phyloP scores from a whole-genome alignment of 2,113 vertebrate species.

The Aleadryas rufinucha region DNA sequence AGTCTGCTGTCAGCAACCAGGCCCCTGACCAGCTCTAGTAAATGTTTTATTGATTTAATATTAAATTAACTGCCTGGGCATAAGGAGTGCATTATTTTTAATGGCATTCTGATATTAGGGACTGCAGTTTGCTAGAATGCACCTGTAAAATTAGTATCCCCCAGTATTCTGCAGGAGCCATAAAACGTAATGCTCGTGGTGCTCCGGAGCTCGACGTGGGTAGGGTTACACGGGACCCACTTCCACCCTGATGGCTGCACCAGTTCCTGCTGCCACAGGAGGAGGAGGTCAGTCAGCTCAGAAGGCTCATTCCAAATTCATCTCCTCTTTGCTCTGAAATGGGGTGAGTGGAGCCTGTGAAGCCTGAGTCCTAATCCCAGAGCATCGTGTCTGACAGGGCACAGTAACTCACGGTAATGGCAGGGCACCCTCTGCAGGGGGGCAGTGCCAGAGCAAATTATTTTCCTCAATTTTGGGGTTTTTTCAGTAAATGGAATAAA shows the following conservation, averaged over 20 bases:
- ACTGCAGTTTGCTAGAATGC: constrained; percentile 67
- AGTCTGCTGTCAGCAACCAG: constrained; percentile 72
- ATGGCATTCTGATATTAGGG: constrained; percentile 63
- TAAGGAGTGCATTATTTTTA: constrained; percentile 71
- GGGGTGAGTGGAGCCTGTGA: background rate
- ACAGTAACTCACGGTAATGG: background rate
- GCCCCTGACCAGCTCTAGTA: constrained; percentile 52
- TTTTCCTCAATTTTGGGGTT: background rate
- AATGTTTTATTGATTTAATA: constrained; percentile 79
- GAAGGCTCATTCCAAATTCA: background rate
- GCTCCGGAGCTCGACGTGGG: constrained; percentile 16
- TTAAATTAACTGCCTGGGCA: constrained; percentile 71
- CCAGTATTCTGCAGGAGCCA: constrained; percentile 56
- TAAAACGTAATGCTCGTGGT: constrained; percentile 64
- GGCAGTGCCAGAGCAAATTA: background rate
- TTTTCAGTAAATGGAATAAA: background rate
- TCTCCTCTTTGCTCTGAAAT: background rate
- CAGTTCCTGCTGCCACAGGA: background rate
- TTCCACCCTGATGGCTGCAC: background rate
- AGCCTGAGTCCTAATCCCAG: background rate
- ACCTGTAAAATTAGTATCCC: constrained; percentile 77
- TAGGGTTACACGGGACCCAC: constrained; percentile 5
- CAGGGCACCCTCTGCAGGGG: background rate
- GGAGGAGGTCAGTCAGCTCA: background rate
- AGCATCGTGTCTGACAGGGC: background rate